These are phyloP conservation scores for Pangasius larnaudii DNA, from an alignment of 2,797 vertebrate species.

Conservation along the genomic window DNA sequence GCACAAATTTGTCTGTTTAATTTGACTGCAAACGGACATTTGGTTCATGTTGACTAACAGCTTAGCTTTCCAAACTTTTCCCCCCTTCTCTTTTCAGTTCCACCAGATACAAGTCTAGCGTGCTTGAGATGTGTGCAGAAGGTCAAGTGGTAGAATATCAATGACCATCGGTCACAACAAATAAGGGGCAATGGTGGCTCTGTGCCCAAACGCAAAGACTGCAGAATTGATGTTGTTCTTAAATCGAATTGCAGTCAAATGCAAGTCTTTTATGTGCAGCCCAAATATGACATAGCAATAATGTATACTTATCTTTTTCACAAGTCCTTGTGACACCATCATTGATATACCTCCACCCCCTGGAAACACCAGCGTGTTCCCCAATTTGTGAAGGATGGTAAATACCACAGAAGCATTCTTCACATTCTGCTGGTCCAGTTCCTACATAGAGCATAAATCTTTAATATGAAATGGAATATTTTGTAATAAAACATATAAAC, in stretches of 20 bases:
- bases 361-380: conserved; percentile 75
- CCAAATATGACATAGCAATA: background rate
- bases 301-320: conserved; percentile 89
- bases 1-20: background rate
- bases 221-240: background rate
- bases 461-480: background rate
- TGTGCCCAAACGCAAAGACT: background rate
- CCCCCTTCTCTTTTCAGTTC: background rate
- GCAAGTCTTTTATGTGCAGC: background rate
- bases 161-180: background rate
- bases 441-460: conserved; percentile 67
- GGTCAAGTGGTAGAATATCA: background rate
- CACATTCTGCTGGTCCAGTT: conserved; percentile 78
- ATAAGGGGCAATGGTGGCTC: background rate
- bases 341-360: conserved; percentile 76
- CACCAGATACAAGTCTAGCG: background rate
- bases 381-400: conserved; percentile 79
- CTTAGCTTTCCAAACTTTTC: background rate
- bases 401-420: conserved; percentile 77
- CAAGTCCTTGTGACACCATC: conserved; percentile 82
- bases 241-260: background rate
- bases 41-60: background rate
- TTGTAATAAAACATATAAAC: background rate
- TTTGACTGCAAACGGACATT: background rate
- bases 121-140: background rate